Percentiles rank a stretch among this genome's conserved stretches.
These are phyloP conservation scores for Drosophila setifemur DNA, from an alignment of 1,140 invertebrate genomes.

Conservation along the genomic window DNA sequence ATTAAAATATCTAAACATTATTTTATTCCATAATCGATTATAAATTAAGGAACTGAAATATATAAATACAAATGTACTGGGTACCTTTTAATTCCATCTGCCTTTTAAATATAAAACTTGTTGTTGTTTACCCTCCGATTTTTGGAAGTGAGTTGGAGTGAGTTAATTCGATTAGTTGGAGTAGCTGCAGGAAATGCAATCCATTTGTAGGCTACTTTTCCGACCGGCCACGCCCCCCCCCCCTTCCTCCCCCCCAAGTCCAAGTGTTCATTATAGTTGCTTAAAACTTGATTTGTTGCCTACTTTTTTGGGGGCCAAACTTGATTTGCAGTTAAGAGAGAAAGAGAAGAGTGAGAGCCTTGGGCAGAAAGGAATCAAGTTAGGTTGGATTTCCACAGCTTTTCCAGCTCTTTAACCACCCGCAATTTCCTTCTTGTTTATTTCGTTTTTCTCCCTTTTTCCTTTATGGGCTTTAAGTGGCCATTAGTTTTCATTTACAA, in stretches of 20 bases:
- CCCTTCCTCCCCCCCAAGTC: background rate
- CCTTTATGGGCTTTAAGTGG: constrained; percentile 38
- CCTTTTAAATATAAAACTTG: too few relatives aligned
- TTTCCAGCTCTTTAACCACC: background rate
- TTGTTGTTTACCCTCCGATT: background rate
- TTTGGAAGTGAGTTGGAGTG: background rate
- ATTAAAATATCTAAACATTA: too few relatives aligned
- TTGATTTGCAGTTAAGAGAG: constrained; percentile 24
- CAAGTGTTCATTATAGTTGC: constrained; percentile 21
- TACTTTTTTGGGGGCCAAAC: constrained; percentile 4
- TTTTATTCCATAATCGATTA: too few relatives aligned
- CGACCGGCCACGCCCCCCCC: too few relatives aligned
- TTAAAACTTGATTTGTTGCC: constrained; percentile 24
- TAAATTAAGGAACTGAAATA: too few relatives aligned
- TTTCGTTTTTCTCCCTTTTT: background rate
- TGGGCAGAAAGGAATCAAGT: too few relatives aligned
- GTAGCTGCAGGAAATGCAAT: constrained; percentile 32
- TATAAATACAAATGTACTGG: too few relatives aligned
- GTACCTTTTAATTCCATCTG: too few relatives aligned
- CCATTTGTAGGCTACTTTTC: constrained; percentile 30
- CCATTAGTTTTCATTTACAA: constrained; percentile 42
- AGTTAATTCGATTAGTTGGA: constrained; percentile 32
- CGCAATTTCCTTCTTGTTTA: background rate
- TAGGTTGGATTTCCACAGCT: background rate
- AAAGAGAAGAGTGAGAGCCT: too few relatives aligned